A percentile compares a stretch with the other conserved stretches of the same genome.
Conservation (phyloP, 2,888 invertebrate genomes). For the Amblyteles armatorius region DNA sequence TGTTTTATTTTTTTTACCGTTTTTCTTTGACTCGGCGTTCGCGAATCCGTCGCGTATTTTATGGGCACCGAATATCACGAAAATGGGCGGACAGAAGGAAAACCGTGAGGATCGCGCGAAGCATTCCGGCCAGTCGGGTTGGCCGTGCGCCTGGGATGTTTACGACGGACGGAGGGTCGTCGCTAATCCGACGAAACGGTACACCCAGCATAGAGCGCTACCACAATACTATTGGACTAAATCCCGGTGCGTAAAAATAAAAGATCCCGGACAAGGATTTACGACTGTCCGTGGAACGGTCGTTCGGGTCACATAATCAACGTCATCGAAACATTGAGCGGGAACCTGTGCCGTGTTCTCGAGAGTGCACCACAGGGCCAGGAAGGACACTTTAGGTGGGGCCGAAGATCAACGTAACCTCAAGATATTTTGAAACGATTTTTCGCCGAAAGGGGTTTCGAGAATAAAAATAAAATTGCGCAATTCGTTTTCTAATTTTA, state of each 20-base stretch:
- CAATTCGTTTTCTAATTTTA: too few species aligned
- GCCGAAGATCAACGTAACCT: too few species aligned
- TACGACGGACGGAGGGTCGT: slow-evolving; percentile 33
- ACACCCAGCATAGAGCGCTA: neutral
- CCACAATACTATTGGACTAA: neutral
- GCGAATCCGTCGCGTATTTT: too few species aligned
- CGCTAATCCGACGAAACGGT: slow-evolving; percentile 20
- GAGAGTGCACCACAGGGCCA: neutral
- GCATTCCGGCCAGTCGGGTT: neutral
- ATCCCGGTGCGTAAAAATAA: slow-evolving; percentile 7
- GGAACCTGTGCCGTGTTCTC: neutral
- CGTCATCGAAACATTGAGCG: slow-evolving; percentile 1
- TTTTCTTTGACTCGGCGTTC: too few species aligned
- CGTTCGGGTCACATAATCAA: neutral
- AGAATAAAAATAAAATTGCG: too few species aligned
- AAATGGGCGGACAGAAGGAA: neutral
- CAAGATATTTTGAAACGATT: too few species aligned
- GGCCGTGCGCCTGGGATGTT: slow-evolving; percentile 21
- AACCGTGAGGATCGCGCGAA: neutral
- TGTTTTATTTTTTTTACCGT: too few species aligned
- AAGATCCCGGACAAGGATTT: slow-evolving; percentile 20
- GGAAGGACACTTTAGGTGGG: neutral
- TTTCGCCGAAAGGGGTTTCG: too few species aligned
- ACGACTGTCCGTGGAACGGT: slow-evolving; percentile 11
- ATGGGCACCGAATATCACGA: too few species aligned